Conservation (phyloP, 2,113 vertebrate genomes). For the Calyptomena viridis region DNA sequence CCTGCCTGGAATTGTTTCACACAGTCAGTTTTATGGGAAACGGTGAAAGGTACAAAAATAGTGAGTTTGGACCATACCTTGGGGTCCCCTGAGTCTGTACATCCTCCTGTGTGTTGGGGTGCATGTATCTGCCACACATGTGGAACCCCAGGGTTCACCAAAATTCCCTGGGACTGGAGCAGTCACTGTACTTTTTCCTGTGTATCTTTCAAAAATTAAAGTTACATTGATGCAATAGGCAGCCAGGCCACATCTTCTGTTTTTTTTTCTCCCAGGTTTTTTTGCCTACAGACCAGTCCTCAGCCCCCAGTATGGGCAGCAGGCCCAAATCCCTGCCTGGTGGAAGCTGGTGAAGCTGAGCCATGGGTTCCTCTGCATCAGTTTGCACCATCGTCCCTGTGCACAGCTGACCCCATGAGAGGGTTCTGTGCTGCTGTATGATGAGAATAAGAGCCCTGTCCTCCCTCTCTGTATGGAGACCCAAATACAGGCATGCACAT, state of each 20-base stretch:
- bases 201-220: not conserved
- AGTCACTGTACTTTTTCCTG: not conserved
- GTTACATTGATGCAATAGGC: not conserved
- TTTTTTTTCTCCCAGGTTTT: not conserved
- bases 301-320: not conserved
- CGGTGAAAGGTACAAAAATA: not conserved
- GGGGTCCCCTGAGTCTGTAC: accelerated
- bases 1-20: not conserved
- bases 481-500: not conserved
- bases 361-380: not conserved
- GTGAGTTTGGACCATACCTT: not conserved
- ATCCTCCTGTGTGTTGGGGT: not conserved
- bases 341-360: not conserved
- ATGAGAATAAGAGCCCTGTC: not conserved
- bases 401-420: accelerated
- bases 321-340: not conserved
- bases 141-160: not conserved
- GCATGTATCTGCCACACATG: not conserved
- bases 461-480: not conserved
- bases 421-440: not conserved
- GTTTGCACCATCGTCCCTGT: not conserved
- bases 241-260: not conserved
- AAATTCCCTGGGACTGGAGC: not conserved
- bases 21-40: not conserved
- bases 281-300: not conserved